Percentiles rank a stretch among this genome's conserved stretches.
These are phyloP conservation scores for Hephaestus fuliginosus DNA, from an alignment of 2,797 vertebrate species.

Conservation along the genomic window DNA sequence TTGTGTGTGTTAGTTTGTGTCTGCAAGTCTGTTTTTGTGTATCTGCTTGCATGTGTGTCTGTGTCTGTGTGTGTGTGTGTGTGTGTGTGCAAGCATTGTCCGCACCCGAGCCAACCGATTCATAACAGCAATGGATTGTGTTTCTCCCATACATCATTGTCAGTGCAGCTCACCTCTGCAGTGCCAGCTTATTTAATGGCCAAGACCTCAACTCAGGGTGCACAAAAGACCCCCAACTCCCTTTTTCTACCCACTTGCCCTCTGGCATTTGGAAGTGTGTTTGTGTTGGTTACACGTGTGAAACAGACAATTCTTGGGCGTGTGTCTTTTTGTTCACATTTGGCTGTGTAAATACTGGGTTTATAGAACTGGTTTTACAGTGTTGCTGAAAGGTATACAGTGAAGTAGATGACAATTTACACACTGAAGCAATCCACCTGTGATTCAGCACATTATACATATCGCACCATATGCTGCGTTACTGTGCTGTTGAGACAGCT, in stretches of 20 bases:
- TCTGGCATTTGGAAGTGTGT: conserved; percentile 70
- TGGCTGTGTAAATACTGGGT: conserved; percentile 12
- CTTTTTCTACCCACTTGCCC: conserved; percentile 70
- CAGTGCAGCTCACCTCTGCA: conserved; percentile 81
- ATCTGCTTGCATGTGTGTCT: conserved; percentile 44
- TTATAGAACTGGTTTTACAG: conserved; percentile 16
- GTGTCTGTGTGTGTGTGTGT: conserved; percentile 40
- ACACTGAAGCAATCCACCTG: conserved; percentile 21
- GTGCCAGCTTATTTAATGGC: conserved; percentile 84
- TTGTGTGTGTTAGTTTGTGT: conserved; percentile 45
- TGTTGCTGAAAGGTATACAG: not conserved
- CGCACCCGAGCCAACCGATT: conserved; percentile 67
- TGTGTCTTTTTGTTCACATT: conserved; percentile 10
- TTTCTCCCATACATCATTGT: conserved; percentile 85
- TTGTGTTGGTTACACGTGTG: conserved; percentile 43
- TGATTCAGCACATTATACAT: conserved; percentile 27
- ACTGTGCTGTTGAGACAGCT: conserved; percentile 34
- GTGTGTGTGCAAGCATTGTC: conserved; percentile 56
- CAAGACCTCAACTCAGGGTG: conserved; percentile 76
- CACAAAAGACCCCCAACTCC: conserved; percentile 70
- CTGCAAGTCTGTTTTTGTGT: conserved; percentile 8
- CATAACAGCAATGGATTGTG: conserved; percentile 77
- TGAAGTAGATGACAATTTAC: conserved; percentile 1
- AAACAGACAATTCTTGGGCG: conserved; percentile 16
- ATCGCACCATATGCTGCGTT: conserved; percentile 30